Evolutionary conservation across 2,113 vertebrate genomes (phyloP), one percentile per base, ranked within the genome.

Genomic region (Silurus asotus): DNA sequence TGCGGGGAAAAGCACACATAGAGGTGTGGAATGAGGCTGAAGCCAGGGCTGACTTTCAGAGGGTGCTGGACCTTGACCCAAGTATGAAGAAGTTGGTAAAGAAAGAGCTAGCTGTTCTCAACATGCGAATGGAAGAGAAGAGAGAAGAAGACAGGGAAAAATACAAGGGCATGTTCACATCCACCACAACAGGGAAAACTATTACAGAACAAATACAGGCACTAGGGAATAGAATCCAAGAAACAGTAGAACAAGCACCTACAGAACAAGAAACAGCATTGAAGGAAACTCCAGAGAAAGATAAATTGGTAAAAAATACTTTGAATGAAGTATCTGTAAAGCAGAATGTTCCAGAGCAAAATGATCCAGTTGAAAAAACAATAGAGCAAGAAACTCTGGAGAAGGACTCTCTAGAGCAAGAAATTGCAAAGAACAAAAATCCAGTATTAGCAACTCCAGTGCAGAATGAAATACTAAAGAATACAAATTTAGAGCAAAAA

Each of bases 1-100:
- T 97, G 89, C 92, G 96, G 14, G 96, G 93, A n/a, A 96, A 96
- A 85, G 96, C 97, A 3, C 95, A 97, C 15, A 86, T 93, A 0
- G 96, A 97, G 88, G 96, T 96, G 87, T 97, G 96, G 96, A 96
- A 96, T 0, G 96, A 96, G 89, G 93, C 90, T 0, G 94, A 96
- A 88, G 95, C 95, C 82, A 94, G 92, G 86, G 93, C 94, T 0
- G 95, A 95, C 92, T 96, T 95, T 89, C 90, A 91, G 89, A 92
- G 94, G 77, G 96, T 96, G 75, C 90, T 97, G 89, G 97, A 97
- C 77, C 92, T 97, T 87, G 94, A 96, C 61, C 95, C 95, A 0
- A 84, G 92, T 79, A 96, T 97, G 96, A 94, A 90, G 82, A 96
- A 96, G 91, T 86, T 90, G 0, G 94, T 97, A 48, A 95, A 88